These are phyloP conservation scores for Siniperca scherzeri DNA, from an alignment of 2,797 vertebrate genomes.

Conservation along the genomic window DNA sequence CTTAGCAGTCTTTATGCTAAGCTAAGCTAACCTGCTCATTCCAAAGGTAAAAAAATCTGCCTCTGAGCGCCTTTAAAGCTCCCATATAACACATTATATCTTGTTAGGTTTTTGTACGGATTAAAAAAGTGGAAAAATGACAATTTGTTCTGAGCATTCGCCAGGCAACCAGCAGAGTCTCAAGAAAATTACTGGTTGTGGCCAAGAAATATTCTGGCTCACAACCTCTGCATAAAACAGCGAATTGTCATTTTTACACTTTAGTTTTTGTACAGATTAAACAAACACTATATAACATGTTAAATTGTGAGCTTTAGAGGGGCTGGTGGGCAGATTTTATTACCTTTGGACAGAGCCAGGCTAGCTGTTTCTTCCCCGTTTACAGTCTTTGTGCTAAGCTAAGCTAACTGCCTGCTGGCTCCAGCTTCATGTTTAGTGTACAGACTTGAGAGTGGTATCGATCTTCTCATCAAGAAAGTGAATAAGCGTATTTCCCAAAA, in stretches of 20 bases:
- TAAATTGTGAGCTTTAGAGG: background rate
- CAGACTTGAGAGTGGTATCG: background rate
- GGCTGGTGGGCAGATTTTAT: background rate
- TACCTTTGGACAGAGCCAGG: background rate
- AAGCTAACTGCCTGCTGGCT: constrained; percentile 2
- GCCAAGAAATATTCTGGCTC: background rate
- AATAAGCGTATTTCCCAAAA: background rate
- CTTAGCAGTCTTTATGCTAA: constrained; percentile 14
- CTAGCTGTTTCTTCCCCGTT: background rate
- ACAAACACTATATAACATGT: background rate
- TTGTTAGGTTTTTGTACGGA: background rate
- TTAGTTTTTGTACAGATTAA: background rate
- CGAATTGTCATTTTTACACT: background rate
- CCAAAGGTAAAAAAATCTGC: background rate
- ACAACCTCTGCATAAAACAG: background rate
- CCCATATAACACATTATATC: background rate
- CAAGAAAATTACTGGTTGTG: background rate
- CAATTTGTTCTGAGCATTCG: background rate
- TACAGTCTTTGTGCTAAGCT: constrained; percentile 26
- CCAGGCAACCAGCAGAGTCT: background rate
- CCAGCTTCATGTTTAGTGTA: background rate
- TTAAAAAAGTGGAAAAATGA: background rate
- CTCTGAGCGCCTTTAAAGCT: background rate
- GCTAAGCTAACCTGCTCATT: background rate
- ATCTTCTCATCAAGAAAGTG: background rate